phyloP scores from a whole-genome alignment of 2,797 vertebrate genomes.

The Myripristis murdjan region DNA sequence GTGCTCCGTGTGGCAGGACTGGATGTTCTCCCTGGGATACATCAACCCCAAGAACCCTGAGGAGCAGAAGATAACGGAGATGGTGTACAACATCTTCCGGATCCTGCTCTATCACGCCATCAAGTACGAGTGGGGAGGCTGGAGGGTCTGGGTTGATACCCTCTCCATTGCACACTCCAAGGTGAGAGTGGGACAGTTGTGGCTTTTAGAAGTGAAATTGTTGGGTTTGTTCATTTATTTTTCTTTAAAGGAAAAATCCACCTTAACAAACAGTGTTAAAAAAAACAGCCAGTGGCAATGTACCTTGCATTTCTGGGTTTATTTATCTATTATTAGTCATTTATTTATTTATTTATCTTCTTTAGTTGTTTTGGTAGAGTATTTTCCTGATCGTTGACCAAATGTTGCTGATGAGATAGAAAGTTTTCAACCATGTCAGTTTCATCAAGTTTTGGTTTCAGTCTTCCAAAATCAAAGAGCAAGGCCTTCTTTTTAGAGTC shows the following conservation, averaged over 20 bases:
- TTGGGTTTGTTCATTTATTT: too few relatives aligned
- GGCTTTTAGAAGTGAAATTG: background rate
- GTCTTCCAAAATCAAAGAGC: too few relatives aligned
- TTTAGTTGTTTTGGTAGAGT: too few relatives aligned
- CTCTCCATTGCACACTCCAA: slow-evolving; percentile 99
- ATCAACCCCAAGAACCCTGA: slow-evolving; percentile 99
- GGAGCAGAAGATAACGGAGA: slow-evolving; percentile 99
- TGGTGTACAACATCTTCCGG: slow-evolving; percentile 99
- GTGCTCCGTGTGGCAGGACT: slow-evolving; percentile 99
- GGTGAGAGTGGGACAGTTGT: slow-evolving; percentile 80
- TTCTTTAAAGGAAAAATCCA: too few relatives aligned
- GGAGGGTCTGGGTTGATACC: slow-evolving; percentile 99
- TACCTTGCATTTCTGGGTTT: background rate
- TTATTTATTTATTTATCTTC: background rate
- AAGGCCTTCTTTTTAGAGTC: background rate
- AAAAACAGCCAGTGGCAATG: too few relatives aligned
- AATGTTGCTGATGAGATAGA: too few relatives aligned
- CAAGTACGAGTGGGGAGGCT: slow-evolving; percentile 99
- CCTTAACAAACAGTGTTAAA: background rate
- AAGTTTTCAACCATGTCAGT: too few relatives aligned
- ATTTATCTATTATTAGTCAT: too few relatives aligned
- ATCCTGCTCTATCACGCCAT: slow-evolving; percentile 99
- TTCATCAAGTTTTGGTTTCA: too few relatives aligned
- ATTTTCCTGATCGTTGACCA: too few relatives aligned
- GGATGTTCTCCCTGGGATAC: slow-evolving; percentile 99